Percentiles rank a stretch among this genome's conserved stretches.
Conservation (phyloP, 2,113 vertebrate genomes). For the Eidolon helvum region DNA sequence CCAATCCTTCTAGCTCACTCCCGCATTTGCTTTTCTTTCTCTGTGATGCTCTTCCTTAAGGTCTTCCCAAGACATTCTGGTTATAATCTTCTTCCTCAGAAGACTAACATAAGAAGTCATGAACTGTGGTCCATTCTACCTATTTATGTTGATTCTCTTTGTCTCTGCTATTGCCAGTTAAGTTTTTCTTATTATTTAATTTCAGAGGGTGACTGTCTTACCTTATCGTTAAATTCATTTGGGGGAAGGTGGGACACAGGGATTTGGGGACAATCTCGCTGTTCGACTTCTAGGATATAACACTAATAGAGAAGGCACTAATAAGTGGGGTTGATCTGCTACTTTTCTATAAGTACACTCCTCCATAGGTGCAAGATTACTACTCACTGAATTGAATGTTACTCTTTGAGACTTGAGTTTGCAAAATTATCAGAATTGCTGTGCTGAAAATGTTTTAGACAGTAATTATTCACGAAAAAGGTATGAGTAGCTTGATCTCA, state of each 20-base stretch:
- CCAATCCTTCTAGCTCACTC: neutral
- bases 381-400: neutral
- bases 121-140: neutral
- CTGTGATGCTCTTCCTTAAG: neutral
- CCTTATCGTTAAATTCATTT: neutral
- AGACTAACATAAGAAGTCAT: neutral
- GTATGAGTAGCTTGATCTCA: neutral
- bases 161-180: neutral
- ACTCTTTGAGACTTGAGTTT: neutral
- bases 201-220: neutral
- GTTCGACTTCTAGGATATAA: neutral
- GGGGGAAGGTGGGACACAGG: neutral
- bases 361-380: neutral
- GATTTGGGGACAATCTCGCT: neutral
- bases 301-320: neutral
- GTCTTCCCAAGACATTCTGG: neutral
- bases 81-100: neutral
- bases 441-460: neutral
- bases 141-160: neutral
- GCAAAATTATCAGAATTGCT: neutral
- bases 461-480: neutral
- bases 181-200: neutral
- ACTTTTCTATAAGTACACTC: neutral
- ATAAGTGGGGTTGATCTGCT: neutral
- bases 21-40: neutral